phyloP scores from a whole-genome alignment of 2,113 vertebrate species.

The Rhynchopsitta pachyrhyncha region DNA sequence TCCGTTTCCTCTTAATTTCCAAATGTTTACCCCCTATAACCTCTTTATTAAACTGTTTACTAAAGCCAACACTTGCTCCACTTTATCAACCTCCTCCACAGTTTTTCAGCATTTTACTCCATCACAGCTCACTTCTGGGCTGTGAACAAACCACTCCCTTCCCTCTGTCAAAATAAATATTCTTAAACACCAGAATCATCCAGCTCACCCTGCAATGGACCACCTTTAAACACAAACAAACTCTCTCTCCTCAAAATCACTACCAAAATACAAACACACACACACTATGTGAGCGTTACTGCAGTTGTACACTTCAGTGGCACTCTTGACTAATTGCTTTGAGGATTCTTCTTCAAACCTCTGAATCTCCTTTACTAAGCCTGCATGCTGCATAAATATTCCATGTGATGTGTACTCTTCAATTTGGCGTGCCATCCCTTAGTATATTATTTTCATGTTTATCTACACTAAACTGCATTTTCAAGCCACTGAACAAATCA shows the following conservation, averaged over 20 bases:
- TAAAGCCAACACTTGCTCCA: slow-evolving; percentile 12
- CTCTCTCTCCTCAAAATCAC: not conserved
- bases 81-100: slow-evolving; percentile 34
- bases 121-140: not conserved
- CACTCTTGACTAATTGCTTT: not conserved
- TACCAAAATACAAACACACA: not conserved
- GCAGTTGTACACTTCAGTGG: not conserved
- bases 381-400: rapidly evolving
- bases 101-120: not conserved
- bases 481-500: not conserved
- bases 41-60: slow-evolving; percentile 54
- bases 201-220: not conserved
- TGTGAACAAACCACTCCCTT: slow-evolving; percentile 11
- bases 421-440: not conserved
- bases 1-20: slow-evolving; percentile 42
- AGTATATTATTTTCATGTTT: not conserved
- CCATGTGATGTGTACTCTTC: not conserved
- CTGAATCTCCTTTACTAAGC: not conserved
- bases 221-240: not conserved
- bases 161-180: slow-evolving; percentile 20
- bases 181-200: not conserved
- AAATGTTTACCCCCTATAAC: slow-evolving; percentile 26
- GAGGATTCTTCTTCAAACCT: not conserved
- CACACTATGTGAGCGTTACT: not conserved
- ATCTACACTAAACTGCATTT: not conserved